phyloP scores from a whole-genome alignment of 2,888 invertebrate species.

The Chelonus formosanus region DNA sequence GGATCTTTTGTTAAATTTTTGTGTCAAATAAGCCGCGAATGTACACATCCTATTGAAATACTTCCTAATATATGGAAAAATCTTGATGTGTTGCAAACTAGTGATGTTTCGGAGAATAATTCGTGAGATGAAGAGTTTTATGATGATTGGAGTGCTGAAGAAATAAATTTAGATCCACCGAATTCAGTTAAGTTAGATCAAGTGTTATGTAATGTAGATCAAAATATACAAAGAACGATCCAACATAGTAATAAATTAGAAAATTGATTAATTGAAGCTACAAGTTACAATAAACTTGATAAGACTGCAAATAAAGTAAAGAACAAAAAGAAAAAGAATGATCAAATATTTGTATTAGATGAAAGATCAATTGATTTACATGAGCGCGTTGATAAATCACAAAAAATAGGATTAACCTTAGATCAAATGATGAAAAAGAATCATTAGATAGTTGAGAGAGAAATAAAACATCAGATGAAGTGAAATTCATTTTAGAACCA shows the following conservation, averaged over 20 bases:
- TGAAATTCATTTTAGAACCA: conserved; percentile 18
- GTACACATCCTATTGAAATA: background rate
- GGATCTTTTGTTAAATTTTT: conserved; percentile 40
- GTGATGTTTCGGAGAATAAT: background rate
- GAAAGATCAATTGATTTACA: background rate
- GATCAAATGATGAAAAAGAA: background rate
- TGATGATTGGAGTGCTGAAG: conserved; percentile 15
- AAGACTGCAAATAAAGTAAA: background rate
- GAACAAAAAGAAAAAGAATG: background rate
- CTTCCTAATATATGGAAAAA: background rate
- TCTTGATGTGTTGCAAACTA: conserved; percentile 6
- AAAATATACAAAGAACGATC: conserved; percentile 32
- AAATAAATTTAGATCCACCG: conserved; percentile 38
- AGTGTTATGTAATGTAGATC: conserved; percentile 33
- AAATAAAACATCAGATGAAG: background rate
- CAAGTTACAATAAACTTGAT: background rate
- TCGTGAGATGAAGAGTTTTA: background rate
- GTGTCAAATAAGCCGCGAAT: conserved; percentile 16
- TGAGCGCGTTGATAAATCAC: background rate
- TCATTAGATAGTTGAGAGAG: background rate
- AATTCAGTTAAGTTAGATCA: conserved; percentile 36
- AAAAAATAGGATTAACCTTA: background rate
- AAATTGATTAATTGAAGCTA: background rate
- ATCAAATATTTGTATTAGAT: background rate
- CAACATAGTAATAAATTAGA: background rate